Evolutionary conservation across 1,140 invertebrate genomes (phyloP).

Genomic region (Lepidostoma basale): DNA sequence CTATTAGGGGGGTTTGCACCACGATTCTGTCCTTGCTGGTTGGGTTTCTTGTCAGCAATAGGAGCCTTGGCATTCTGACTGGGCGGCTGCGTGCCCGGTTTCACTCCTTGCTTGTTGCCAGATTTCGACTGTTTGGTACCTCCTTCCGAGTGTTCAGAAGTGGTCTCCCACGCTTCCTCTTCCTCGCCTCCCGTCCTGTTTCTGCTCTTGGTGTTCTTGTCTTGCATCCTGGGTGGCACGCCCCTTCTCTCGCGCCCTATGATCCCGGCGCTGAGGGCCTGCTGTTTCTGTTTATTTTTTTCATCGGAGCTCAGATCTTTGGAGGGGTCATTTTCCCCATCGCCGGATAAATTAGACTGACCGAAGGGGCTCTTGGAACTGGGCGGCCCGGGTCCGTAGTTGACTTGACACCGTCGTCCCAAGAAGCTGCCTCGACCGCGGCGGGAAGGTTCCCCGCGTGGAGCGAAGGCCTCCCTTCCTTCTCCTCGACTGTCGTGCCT

Average conservation of each 20-base stretch:
- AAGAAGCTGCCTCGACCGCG: slow-evolving; percentile 73
- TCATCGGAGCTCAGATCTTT: slow-evolving; percentile 61
- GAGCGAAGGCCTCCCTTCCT: slow-evolving; percentile 71
- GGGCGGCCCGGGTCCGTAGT: slow-evolving; percentile 73
- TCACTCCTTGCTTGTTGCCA: slow-evolving; percentile 50
- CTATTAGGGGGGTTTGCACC: slow-evolving; percentile 31
- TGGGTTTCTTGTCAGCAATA: slow-evolving; percentile 23
- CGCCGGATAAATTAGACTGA: slow-evolving; percentile 59
- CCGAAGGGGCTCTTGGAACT: slow-evolving; percentile 77
- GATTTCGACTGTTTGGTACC: slow-evolving; percentile 49
- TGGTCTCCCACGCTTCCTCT: slow-evolving; percentile 73
- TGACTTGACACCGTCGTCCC: slow-evolving; percentile 58
- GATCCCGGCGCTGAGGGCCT: slow-evolving; percentile 69
- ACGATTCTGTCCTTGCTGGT: slow-evolving; percentile 24
- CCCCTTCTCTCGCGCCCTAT: slow-evolving; percentile 56
- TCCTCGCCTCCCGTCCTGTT: slow-evolving; percentile 51
- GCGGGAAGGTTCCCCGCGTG: slow-evolving; percentile 81
- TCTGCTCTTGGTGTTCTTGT: slow-evolving; percentile 44
- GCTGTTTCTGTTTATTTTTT: slow-evolving; percentile 72
- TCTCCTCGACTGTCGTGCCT: slow-evolving; percentile 52
- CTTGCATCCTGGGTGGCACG: slow-evolving; percentile 48
- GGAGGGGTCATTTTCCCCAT: slow-evolving; percentile 54
- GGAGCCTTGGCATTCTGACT: not conserved
- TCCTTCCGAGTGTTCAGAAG: slow-evolving; percentile 70
- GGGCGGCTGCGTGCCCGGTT: slow-evolving; percentile 20